Evolutionary conservation across 30 jellyfish, hydroid and myxozoan species (phyloP).

Genomic region (Cassiopea andromeda): DNA sequence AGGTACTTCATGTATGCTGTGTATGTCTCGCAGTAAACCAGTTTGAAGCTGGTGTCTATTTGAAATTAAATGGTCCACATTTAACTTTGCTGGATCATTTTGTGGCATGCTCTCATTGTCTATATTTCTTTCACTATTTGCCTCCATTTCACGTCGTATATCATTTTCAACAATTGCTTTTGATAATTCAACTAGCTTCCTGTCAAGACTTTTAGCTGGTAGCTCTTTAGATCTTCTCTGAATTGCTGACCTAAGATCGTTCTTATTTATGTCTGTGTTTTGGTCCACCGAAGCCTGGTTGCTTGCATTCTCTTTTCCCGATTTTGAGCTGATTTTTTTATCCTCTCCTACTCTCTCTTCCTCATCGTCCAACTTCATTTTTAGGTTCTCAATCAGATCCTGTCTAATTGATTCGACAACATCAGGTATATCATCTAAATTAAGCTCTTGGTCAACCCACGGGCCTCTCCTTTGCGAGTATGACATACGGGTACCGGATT

Average conservation of each 20-base stretch:
- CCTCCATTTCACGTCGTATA: slow-evolving; percentile 10
- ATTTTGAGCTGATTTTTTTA: neutral
- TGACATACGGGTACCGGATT: neutral
- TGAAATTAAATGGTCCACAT: neutral
- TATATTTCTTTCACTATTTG: slow-evolving; percentile 8
- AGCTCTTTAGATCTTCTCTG: neutral
- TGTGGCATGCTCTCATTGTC: neutral
- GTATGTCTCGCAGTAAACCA: slow-evolving; percentile 5
- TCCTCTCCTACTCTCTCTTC: slow-evolving; percentile 14
- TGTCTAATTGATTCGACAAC: slow-evolving; percentile 62
- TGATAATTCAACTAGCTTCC: slow-evolving; percentile 25
- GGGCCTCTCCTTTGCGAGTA: neutral
- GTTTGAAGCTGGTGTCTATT: slow-evolving; percentile 8
- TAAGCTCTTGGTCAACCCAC: neutral
- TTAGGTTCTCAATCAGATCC: slow-evolving; percentile 40
- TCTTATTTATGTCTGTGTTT: neutral
- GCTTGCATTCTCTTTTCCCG: neutral
- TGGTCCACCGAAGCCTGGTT: neutral
- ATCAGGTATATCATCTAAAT: slow-evolving; percentile 41
- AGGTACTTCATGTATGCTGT: slow-evolving; percentile 9
- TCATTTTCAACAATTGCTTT: slow-evolving; percentile 21
- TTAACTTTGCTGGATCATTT: neutral
- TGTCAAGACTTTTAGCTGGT: neutral
- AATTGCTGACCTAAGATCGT: neutral
- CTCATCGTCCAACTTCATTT: slow-evolving; percentile 31